phyloP scores from a whole-genome alignment of 2,888 invertebrate species.

The Leucophenga maculata region DNA sequence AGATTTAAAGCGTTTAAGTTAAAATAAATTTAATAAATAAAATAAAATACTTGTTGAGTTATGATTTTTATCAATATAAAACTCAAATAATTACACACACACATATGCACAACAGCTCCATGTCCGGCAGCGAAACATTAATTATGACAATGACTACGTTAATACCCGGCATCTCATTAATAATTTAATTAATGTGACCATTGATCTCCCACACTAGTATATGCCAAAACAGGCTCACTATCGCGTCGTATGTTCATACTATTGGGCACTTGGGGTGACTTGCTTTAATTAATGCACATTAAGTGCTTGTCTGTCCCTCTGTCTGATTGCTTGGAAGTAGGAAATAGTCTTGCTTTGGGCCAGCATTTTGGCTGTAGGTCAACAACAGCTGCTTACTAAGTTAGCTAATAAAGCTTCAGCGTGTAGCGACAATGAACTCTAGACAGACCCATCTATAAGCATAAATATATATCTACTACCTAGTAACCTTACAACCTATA shows the following conservation, averaged over 20 bases:
- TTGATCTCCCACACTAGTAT: no score
- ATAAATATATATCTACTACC: neutral
- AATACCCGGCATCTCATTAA: neutral
- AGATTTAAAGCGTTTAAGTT: no score
- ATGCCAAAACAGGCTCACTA: no score
- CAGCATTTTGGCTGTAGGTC: neutral
- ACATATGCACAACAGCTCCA: neutral
- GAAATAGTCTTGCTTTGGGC: neutral
- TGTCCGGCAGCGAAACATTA: neutral
- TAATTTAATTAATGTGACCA: slow-evolving; percentile 10
- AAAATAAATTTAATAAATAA: no score
- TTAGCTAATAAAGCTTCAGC: neutral
- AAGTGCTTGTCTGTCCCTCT: neutral
- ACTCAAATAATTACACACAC: no score
- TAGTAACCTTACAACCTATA: neutral
- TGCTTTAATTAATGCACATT: slow-evolving; percentile 3
- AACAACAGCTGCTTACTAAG: neutral
- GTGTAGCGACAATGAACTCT: neutral
- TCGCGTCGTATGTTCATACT: no score
- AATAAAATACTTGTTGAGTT: neutral
- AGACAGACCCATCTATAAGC: neutral
- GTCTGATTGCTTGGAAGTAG: no score
- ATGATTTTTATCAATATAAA: neutral
- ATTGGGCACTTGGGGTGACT: neutral
- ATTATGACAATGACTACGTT: neutral